Percentiles rank a stretch among this genome's conserved stretches.
These are phyloP conservation scores for Euclidia mi DNA, from an alignment of 2,888 invertebrate species.

Conservation along the genomic window DNA sequence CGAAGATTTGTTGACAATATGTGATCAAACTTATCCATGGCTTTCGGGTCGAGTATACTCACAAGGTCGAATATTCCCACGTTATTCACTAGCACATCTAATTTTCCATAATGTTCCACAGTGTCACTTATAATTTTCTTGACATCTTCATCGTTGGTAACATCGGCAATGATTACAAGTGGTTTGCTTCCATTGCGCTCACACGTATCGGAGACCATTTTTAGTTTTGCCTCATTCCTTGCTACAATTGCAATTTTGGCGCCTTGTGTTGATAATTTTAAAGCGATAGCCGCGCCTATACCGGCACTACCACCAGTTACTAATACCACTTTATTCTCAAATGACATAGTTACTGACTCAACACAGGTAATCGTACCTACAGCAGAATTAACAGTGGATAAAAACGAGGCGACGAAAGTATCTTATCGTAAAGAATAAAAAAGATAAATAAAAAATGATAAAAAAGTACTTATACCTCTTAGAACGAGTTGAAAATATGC, in stretches of 20 bases:
- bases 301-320: constrained; percentile 60
- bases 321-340: constrained; percentile 55
- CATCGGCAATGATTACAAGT: constrained; percentile 55
- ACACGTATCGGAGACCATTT: constrained; percentile 47
- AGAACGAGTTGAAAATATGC: too few species aligned
- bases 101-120: constrained; percentile 53
- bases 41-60: constrained; percentile 51
- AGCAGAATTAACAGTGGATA: too few species aligned
- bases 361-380: neutral
- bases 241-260: constrained; percentile 56
- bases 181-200: constrained; percentile 48
- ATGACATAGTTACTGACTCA: constrained; percentile 44
- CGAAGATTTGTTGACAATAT: constrained; percentile 61
- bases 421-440: too few species aligned
- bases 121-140: constrained; percentile 52
- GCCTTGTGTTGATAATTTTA: constrained; percentile 43
- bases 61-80: constrained; percentile 47
- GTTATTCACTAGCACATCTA: constrained; percentile 65
- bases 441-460: too few species aligned
- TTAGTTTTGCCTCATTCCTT: constrained; percentile 56
- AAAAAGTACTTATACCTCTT: too few species aligned
- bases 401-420: too few species aligned
- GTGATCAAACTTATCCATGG: constrained; percentile 56
- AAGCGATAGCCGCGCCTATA: constrained; percentile 54
- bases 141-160: constrained; percentile 50